Base-by-base conservation (phyloP, 2,888 invertebrate genomes). In the Diarsia brunnea region DNA sequence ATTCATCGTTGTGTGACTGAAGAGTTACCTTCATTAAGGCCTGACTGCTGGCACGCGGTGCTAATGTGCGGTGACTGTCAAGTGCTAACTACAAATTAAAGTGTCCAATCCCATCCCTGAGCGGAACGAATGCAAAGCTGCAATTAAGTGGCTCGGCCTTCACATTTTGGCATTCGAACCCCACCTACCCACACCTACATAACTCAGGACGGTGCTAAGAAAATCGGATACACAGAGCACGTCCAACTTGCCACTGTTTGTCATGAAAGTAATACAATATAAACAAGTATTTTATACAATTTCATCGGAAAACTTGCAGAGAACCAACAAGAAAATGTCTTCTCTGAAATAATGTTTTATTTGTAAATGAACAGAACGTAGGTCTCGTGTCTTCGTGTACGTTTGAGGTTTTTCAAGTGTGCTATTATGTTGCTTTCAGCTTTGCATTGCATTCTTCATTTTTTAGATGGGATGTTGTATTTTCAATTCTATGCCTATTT, bases 51-150 rank as follows among this genome's bases (percentile, higher is more conserved):
- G n/a, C 53, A 53, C 47, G 47, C 45, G 70, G 24, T 73, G n/a
- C 27, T 65, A 68, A 75, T 79, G 69, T 75, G 65, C 72, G 66
- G 64, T 78, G 77, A 76, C 81, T 60, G 19, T 60, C 58, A 19
- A 60, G 60, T 75, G 81, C 76, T 84, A 85, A 81, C 75, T 88
- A 84, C 88, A 86, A 90, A 89, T 86, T 86, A 87, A 88, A 70
- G 69, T 83, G 79, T 83, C 79, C 81, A 73, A 89, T 82, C 87
- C 81, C 78, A 76, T 74, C 68, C 60, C 55, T 66, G 72, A 73
- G 65, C 68, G 75, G 73, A 74, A 75, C 75, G 67, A 86, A 77
- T 78, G 79, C 73, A 69, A 75, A 78, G 81, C 78, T 82, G 80
- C 85, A 87, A 84, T 84, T 87, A 88, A 89, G 86, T 81, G 76